phyloP scores from a whole-genome alignment of 2,888 invertebrate species.

The Heliconius sara region DNA sequence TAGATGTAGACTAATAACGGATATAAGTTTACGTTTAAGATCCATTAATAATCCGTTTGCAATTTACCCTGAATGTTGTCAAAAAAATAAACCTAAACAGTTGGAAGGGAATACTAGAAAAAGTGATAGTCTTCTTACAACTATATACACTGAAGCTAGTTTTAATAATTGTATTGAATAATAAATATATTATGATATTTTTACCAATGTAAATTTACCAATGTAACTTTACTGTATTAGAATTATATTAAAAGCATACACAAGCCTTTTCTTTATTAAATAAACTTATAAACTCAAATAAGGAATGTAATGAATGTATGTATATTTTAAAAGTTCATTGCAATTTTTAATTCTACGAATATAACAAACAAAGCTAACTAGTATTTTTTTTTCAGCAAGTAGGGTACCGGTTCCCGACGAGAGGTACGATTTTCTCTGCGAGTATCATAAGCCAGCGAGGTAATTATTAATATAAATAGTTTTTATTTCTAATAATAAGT shows the following conservation, averaged over 20 bases:
- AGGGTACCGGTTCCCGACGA: slow-evolving; percentile 98
- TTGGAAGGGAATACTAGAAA: slow-evolving; percentile 51
- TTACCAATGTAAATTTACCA: background rate
- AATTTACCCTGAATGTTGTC: slow-evolving; percentile 70
- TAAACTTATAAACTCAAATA: background rate
- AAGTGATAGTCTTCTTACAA: slow-evolving; percentile 48
- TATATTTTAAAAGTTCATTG: background rate
- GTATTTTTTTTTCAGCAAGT: slow-evolving; percentile 84
- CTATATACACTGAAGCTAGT: slow-evolving; percentile 31
- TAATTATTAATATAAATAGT: slow-evolving; percentile 61
- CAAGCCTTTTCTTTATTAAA: background rate
- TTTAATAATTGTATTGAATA: slow-evolving; percentile 11
- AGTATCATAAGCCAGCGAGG: slow-evolving; percentile 97
- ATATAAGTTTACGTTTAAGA: slow-evolving; percentile 75
- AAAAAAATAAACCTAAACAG: slow-evolving; percentile 36
- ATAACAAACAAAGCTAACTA: slow-evolving; percentile 48
- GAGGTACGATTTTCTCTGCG: slow-evolving; percentile 95
- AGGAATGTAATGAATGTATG: background rate
- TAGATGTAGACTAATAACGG: slow-evolving; percentile 68
- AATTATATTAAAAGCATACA: background rate
- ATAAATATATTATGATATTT: background rate
- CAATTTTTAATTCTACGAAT: background rate
- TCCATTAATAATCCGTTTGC: slow-evolving; percentile 83
- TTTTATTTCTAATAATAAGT: background rate
- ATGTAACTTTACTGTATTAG: background rate